These are phyloP conservation scores for Argynnis bischoffii DNA, from an alignment of 2,888 invertebrate species.

Conservation along the genomic window DNA sequence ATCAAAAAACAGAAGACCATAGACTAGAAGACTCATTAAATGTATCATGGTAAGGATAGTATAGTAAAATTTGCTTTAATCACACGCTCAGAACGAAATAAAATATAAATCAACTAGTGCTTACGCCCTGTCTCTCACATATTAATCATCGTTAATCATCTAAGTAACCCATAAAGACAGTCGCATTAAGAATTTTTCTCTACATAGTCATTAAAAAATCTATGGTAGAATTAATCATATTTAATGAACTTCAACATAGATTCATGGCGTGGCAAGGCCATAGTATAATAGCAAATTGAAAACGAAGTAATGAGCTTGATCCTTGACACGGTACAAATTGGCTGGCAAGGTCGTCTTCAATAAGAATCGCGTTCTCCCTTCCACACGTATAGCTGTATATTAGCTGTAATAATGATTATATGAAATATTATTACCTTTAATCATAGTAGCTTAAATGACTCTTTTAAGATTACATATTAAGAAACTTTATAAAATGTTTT, in stretches of 20 bases:
- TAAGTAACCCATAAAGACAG: neutral
- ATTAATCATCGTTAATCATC: slow-evolving; percentile 1
- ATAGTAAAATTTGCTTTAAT: neutral
- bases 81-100: neutral
- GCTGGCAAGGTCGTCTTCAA: slow-evolving; percentile 19
- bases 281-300: slow-evolving; percentile 31
- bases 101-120: neutral
- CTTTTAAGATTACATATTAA: too few relatives aligned
- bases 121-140: neutral
- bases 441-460: too few relatives aligned
- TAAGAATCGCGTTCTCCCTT: slow-evolving; percentile 19
- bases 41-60: too few relatives aligned
- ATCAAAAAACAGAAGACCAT: too few relatives aligned
- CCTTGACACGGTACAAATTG: slow-evolving; percentile 34
- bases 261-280: slow-evolving; percentile 22
- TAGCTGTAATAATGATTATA: slow-evolving; percentile 3
- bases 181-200: neutral
- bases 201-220: neutral
- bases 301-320: slow-evolving; percentile 31
- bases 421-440: neutral
- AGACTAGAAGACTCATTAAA: too few relatives aligned
- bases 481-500: too few relatives aligned
- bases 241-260: slow-evolving; percentile 21
- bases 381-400: neutral
- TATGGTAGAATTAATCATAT: slow-evolving; percentile 18